phyloP scores from a whole-genome alignment of 1,140 invertebrate species.

The Conus ventricosus region DNA sequence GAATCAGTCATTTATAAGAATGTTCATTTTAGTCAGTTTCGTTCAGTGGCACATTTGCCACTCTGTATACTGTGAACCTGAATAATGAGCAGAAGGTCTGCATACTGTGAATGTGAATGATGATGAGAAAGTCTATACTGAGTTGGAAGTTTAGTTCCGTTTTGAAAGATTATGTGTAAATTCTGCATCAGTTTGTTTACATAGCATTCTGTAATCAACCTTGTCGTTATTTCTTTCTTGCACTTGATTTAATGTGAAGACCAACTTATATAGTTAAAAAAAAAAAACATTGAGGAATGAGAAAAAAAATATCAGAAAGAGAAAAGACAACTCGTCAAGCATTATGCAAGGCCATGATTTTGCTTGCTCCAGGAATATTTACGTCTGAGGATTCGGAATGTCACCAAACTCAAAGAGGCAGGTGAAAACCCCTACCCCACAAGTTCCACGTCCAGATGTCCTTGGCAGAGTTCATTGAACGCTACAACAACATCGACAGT shows the following conservation, averaged over 20 bases:
- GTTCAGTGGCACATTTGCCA: too few relatives aligned
- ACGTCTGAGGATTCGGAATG: constrained; percentile 85
- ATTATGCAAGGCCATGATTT: background rate
- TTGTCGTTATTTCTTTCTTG: too few relatives aligned
- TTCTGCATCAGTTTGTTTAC: too few relatives aligned
- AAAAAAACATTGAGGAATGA: background rate
- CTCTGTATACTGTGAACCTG: too few relatives aligned
- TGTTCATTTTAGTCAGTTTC: too few relatives aligned
- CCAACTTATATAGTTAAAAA: background rate
- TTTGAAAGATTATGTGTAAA: too few relatives aligned
- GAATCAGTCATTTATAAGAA: background rate
- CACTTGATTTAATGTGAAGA: background rate
- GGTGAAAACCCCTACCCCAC: constrained; percentile 94
- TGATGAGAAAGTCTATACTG: too few relatives aligned
- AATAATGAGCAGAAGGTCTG: too few relatives aligned
- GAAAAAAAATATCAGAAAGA: too few relatives aligned
- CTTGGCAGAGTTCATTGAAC: constrained; percentile 91
- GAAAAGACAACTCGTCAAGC: background rate
- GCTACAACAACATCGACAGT: constrained; percentile 80
- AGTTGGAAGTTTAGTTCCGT: too few relatives aligned
- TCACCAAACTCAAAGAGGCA: constrained; percentile 86
- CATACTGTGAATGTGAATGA: too few relatives aligned
- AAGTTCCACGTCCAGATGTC: constrained; percentile 97
- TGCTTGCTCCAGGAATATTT: constrained; percentile 85
- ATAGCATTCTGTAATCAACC: too few relatives aligned